Evolutionary conservation across 2,797 vertebrate species (phyloP), one percentile per base, ranked within the genome.

Genomic region (Melanotaenia maccullochi): DNA sequence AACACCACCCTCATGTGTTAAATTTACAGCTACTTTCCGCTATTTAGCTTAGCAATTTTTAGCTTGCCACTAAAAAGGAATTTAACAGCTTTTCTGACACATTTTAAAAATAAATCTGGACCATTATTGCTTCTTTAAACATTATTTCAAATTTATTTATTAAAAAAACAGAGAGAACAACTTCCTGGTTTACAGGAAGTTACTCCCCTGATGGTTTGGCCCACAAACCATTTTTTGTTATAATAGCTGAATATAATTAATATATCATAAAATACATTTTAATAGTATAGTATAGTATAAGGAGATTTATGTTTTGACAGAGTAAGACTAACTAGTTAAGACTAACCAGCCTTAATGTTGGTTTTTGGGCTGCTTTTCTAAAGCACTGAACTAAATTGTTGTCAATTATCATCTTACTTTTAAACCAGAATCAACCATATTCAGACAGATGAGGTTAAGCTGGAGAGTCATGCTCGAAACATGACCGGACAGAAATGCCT

Each of bases 111-210:
- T 6, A 35, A 35, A 5, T 36, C 13, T 36, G 0, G 35, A 32
- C 55, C 58, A 42, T 22, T 0, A 1, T 58, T 16, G 16, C 25
- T 0, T 8, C 38, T 32, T 33, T 32, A 33, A 25, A 57, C 28
- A 44, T 42, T 57, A 11, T 16, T 57, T 67, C 32, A 32, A 0
- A 24, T 56, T 67, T 57, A 20, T 47, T 20, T 13, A 51, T 22
- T 9, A 51, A 36, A 51, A 49, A 52, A 13, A 22, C 32, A 71
- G 35, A 44, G 33, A 62, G 28, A 14, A 44, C 18, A 65, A 70
- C 52, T 56, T 16, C 18, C 3, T n/a, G 30, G 3, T 25, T 14
- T 11, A 33, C 18, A 60, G 24, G 35, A 69, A 36, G 22, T 36
- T 59, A 36, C 22, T 35, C 22, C n/a, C n/a, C 54, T 30, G 1